Conservation (phyloP, 2,797 vertebrate species). For the Echeneis naucrates region DNA sequence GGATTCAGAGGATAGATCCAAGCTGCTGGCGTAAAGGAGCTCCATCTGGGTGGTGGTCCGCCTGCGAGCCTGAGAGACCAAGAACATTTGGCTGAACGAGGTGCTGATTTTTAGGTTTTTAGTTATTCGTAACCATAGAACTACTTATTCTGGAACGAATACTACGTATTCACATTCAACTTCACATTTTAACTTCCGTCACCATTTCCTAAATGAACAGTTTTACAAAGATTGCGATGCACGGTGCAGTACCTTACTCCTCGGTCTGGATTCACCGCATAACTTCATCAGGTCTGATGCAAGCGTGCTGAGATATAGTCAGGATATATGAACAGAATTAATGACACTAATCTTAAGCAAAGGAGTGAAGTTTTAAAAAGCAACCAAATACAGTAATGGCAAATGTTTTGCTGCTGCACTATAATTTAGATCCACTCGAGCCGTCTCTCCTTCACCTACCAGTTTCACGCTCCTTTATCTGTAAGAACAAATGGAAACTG, state of each 20-base stretch:
- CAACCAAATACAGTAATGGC: not conserved
- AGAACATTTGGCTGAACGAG: slow-evolving; percentile 10
- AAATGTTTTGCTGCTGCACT: too few species aligned
- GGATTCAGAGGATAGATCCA: slow-evolving; percentile 85
- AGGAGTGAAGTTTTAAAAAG: not conserved
- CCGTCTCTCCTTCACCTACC: too few species aligned
- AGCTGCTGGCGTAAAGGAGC: slow-evolving; percentile 92
- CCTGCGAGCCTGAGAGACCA: slow-evolving; percentile 88
- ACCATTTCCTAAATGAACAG: not conserved
- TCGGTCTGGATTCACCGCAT: slow-evolving; percentile 92
- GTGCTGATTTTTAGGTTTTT: slow-evolving; percentile 9
- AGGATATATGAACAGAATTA: not conserved
- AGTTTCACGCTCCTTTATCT: too few species aligned
- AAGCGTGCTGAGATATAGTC: slow-evolving; percentile 84
- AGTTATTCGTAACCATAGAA: not conserved
- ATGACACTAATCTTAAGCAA: not conserved
- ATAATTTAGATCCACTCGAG: not conserved
- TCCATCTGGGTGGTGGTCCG: slow-evolving; percentile 98
- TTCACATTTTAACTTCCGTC: not conserved
- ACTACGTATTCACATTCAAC: not conserved
- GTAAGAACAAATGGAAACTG: too few species aligned
- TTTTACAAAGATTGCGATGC: not conserved
- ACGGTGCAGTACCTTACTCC: slow-evolving; percentile 89
- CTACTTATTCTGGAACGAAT: not conserved
- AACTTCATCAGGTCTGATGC: slow-evolving; percentile 96